Percentiles rank a stretch among this genome's conserved stretches.
phyloP scores from a whole-genome alignment of 2,113 vertebrate genomes.

The Psilopogon haemacephalus region DNA sequence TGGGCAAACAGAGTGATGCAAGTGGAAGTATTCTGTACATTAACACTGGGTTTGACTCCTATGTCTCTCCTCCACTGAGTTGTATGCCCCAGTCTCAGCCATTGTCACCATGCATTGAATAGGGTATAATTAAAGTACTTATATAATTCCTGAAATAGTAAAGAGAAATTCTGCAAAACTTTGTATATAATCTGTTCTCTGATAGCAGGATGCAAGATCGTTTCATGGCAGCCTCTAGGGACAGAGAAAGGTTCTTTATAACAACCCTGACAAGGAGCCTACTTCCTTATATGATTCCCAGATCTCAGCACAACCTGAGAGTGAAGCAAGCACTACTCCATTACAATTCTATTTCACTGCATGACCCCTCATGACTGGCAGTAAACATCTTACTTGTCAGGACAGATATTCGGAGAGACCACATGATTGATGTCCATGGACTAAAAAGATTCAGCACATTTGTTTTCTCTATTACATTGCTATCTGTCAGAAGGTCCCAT shows the following conservation, averaged over 20 bases:
- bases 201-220: neutral
- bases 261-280: neutral
- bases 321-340: neutral
- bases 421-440: conserved; percentile 9
- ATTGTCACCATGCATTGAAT: neutral
- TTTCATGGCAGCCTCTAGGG: neutral
- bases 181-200: neutral
- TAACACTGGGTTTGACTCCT: neutral
- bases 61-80: neutral
- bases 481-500: neutral
- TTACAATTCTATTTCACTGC: neutral
- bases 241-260: neutral
- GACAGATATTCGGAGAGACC: conserved; percentile 46
- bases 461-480: neutral
- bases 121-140: neutral
- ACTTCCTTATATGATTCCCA: neutral
- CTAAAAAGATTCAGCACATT: conserved; percentile 10
- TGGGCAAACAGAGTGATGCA: neutral
- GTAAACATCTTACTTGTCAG: conserved; percentile 27
- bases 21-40: neutral
- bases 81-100: neutral
- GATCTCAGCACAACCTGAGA: neutral
- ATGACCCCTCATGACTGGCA: neutral
- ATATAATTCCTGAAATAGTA: neutral
- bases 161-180: neutral